phyloP scores from a whole-genome alignment of 2,888 invertebrate genomes.

The Apodemia arnacis region DNA sequence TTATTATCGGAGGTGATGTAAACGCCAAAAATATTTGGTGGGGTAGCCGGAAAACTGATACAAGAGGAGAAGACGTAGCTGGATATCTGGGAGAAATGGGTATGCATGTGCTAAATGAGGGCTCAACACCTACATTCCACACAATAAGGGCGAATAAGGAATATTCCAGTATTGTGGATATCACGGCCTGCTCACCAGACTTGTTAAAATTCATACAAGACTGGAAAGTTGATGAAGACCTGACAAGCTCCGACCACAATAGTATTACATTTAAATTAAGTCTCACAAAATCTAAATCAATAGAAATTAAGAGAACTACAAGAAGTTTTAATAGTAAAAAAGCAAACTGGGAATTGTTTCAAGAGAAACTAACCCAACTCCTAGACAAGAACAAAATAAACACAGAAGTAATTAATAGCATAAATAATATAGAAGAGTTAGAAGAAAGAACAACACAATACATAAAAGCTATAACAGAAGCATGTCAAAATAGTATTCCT shows the following conservation, averaged over 20 bases:
- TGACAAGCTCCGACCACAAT: conserved; percentile 38
- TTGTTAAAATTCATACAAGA: conserved; percentile 46
- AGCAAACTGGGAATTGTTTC: not conserved
- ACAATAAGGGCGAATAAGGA: conserved; percentile 54
- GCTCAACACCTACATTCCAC: conserved; percentile 21
- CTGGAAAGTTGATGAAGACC: conserved; percentile 45
- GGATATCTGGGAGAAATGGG: conserved; percentile 48
- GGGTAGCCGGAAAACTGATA: conserved; percentile 33
- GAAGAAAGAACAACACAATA: not conserved
- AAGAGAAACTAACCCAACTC: not conserved
- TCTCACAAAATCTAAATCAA: not conserved
- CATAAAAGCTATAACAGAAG: not conserved
- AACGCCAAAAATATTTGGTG: conserved; percentile 57
- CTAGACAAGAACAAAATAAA: not conserved
- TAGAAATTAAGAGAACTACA: not conserved
- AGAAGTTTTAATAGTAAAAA: not conserved
- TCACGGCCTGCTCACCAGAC: conserved; percentile 75
- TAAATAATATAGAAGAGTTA: not conserved
- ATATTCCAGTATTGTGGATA: conserved; percentile 75
- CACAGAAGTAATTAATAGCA: not conserved
- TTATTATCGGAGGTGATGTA: conserved; percentile 12
- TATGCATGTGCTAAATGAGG: not conserved
- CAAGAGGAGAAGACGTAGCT: conserved; percentile 47
- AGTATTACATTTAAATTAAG: conserved; percentile 6
- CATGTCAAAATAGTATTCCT: not conserved